These are phyloP conservation scores for Thalpophila matura DNA, from an alignment of 2,888 invertebrate species.

Conservation along the genomic window DNA sequence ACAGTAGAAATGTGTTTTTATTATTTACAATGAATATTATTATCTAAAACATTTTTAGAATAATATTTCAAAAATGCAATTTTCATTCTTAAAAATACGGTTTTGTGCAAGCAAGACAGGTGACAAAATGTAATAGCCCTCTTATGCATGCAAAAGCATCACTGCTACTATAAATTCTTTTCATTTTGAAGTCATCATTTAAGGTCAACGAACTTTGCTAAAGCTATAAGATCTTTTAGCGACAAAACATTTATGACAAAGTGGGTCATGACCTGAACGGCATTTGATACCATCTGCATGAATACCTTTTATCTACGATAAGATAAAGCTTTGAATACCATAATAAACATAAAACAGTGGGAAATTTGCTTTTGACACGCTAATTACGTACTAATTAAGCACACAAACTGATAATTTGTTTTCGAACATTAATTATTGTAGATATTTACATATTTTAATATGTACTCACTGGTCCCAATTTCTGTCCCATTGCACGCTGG, in stretches of 20 bases:
- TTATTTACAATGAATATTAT: too few species aligned
- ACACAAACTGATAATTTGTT: constrained; percentile 3
- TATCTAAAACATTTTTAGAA: too few species aligned
- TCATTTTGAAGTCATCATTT: neutral
- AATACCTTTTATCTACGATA: constrained; percentile 2
- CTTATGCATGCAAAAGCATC: too few species aligned
- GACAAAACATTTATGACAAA: constrained; percentile 5
- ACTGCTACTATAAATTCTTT: too few species aligned
- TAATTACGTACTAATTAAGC: constrained; percentile 20
- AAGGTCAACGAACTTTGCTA: neutral
- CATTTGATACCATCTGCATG: neutral
- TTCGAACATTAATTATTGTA: neutral
- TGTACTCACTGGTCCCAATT: constrained; percentile 96
- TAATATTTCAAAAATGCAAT: too few species aligned
- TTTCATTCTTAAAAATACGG: too few species aligned
- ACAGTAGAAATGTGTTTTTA: too few species aligned
- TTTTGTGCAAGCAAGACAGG: too few species aligned
- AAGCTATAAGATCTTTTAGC: too few species aligned
- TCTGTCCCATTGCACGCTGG: constrained; percentile 94
- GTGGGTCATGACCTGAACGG: constrained; percentile 33
- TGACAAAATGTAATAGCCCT: too few species aligned
- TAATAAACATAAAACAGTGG: neutral
- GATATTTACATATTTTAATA: neutral
- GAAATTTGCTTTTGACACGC: constrained; percentile 4
- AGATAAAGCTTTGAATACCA: neutral